phyloP scores from a whole-genome alignment of 2,888 invertebrate species.

The Dasypogon diadema region DNA sequence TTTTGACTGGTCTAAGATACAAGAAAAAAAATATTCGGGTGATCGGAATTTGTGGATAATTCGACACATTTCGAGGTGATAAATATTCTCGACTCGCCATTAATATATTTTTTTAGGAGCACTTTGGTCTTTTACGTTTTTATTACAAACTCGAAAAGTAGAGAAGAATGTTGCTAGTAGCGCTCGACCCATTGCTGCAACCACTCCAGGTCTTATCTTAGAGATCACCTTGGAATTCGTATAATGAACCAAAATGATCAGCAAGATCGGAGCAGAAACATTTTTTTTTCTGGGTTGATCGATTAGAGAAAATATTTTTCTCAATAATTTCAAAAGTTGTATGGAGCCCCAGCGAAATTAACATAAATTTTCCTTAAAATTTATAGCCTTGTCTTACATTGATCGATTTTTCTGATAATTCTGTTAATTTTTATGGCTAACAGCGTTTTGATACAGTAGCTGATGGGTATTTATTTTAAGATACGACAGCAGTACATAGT shows the following conservation, averaged over 20 bases:
- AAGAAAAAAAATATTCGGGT: constrained; percentile 31
- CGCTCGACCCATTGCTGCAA: background rate
- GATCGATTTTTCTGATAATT: constrained; percentile 48
- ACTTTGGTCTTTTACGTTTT: background rate
- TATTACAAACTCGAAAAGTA: background rate
- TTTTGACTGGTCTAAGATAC: constrained; percentile 14
- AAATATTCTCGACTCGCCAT: constrained; percentile 32
- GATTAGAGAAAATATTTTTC: constrained; percentile 47
- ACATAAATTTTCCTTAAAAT: constrained; percentile 30
- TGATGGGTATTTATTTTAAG: background rate
- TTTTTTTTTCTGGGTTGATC: constrained; percentile 31
- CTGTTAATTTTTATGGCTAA: constrained; percentile 42
- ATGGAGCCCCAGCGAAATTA: background rate
- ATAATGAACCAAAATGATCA: constrained; percentile 42
- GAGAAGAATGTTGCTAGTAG: background rate
- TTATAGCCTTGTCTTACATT: constrained; percentile 42
- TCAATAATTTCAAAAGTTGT: constrained; percentile 32
- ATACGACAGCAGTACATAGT: background rate
- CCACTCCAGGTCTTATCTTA: constrained; percentile 9
- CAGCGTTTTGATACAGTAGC: constrained; percentile 32
- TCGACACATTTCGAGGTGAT: constrained; percentile 51
- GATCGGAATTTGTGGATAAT: constrained; percentile 51
- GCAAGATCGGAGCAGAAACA: constrained; percentile 10
- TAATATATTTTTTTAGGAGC: constrained; percentile 26
- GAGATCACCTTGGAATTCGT: constrained; percentile 25